These are phyloP conservation scores for Eclectus roratus DNA, from an alignment of 2,113 vertebrate species.

Conservation along the genomic window DNA sequence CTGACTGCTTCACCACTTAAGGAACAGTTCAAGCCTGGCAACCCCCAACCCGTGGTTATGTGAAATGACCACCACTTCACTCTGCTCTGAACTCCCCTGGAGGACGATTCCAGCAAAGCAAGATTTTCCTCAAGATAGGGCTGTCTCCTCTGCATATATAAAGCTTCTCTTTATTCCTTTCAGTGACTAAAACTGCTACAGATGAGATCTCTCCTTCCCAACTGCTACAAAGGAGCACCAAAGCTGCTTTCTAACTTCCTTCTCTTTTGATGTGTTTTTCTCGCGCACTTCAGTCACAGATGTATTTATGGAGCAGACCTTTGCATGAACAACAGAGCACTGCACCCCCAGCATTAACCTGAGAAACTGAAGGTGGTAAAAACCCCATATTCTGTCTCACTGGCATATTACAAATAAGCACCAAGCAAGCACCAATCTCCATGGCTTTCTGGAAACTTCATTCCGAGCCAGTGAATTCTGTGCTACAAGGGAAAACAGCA, in stretches of 20 bases:
- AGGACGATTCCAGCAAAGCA: background rate
- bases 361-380: background rate
- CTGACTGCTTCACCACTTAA: accelerated
- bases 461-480: background rate
- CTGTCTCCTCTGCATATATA: background rate
- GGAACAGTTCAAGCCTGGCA: background rate
- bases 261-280: background rate
- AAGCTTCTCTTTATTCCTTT: background rate
- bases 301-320: background rate
- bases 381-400: background rate
- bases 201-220: background rate
- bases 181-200: background rate
- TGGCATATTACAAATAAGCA: background rate
- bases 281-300: accelerated
- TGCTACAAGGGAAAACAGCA: background rate
- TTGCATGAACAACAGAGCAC: background rate
- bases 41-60: background rate
- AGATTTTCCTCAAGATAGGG: background rate
- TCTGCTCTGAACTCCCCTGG: background rate
- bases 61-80: background rate
- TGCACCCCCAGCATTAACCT: background rate
- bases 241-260: background rate
- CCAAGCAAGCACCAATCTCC: background rate
- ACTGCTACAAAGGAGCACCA: background rate
- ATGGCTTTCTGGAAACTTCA: background rate